phyloP scores from a whole-genome alignment of 2,888 invertebrate species.

The Kryphioiulus occultus region DNA sequence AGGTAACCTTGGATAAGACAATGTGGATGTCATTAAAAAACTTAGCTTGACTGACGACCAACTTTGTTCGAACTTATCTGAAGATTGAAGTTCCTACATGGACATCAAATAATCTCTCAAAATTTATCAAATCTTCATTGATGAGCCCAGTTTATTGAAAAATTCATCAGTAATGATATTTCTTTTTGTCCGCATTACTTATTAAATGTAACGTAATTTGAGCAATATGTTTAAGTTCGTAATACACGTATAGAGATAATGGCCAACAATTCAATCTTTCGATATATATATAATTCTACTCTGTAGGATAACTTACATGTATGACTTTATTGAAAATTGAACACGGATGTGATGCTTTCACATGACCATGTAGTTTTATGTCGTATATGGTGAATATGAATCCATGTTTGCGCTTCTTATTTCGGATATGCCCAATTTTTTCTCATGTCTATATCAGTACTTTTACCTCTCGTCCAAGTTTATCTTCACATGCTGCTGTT shows the following conservation, averaged over 20 bases:
- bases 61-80: not conserved
- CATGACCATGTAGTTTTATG: too few species aligned
- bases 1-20: too few species aligned
- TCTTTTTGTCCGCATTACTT: not conserved
- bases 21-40: too few species aligned
- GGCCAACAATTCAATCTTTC: not conserved
- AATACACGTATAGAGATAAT: not conserved
- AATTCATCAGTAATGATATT: not conserved
- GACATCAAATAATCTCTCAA: not conserved
- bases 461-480: not conserved
- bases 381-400: not conserved
- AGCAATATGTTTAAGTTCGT: conserved; percentile 2
- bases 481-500: not conserved
- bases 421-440: not conserved
- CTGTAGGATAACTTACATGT: not conserved
- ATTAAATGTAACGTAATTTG: not conserved
- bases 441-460: too few species aligned
- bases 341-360: not conserved
- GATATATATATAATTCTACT: not conserved
- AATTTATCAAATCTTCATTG: not conserved
- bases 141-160: not conserved
- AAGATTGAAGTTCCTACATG: not conserved
- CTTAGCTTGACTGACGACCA: not conserved
- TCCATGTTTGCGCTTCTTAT: not conserved
- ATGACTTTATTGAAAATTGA: not conserved